Base-by-base conservation (phyloP, 2,888 invertebrate species). In the Dusona sp. region DNA sequence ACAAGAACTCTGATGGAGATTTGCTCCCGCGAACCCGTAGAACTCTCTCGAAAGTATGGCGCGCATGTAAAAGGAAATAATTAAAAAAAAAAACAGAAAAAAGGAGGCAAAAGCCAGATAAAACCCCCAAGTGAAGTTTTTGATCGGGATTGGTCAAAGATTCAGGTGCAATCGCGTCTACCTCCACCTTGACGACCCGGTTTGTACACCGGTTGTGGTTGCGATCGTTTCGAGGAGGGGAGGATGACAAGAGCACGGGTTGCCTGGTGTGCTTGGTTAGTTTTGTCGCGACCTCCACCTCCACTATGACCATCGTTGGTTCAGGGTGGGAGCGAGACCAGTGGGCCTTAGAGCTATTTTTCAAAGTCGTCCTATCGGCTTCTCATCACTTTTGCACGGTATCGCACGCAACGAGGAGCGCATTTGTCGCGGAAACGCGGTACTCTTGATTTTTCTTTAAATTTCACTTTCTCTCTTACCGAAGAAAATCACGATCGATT, bases 371-470 rank as follows among this genome's bases (percentile, higher is more conserved):
- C 89, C 89, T 86, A 91, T 90, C 89, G 84, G 29, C 61, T 90
- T 89, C 89, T 89, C 89, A 89, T 88, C 92, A 93, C 92, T 93
- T 92, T 91, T 91, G 88, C 90, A 91, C 86, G 83, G 92, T 91
- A 91, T 90, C 90, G 91, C 92, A 90, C 84, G 79, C 89, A 82
- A 89, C 81, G 84, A 90, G 88, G 89, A 90, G 11, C 75, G 3
- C 33, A 85, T 85, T 83, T 65, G 61, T 68, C 80, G 77, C 80
- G 83, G 61, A 38, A 67, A 61, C 72, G 75, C 81, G 73, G 45
- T 3, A 72, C 57, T 75, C 42, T 19, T 9, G 11, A 16, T 74
- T 70, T 72, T 75, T n/a, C 16, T 1, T 25, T 36, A 13, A 57
- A 54, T 57, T 65, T 72, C 19, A 29, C 48, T 77, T 33, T 29